phyloP scores from a whole-genome alignment of 2,113 vertebrate genomes.

The Caretta caretta region DNA sequence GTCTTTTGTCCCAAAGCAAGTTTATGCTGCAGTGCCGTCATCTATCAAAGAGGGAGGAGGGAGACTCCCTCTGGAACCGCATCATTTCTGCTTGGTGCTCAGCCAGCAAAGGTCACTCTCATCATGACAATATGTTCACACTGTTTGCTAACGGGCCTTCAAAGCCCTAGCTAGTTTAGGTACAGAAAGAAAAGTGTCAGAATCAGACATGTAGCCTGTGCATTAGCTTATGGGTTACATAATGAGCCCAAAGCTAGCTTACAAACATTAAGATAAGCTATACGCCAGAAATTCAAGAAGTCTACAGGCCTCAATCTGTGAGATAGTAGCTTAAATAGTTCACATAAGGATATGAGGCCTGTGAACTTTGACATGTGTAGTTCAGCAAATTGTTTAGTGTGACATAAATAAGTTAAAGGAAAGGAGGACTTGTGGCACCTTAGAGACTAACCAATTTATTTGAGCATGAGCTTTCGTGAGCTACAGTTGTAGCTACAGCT shows the following conservation, averaged over 20 bases:
- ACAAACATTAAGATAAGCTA: neutral
- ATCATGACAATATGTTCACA: neutral
- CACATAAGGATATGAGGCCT: neutral
- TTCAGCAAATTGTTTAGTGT: no score
- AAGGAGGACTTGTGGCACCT: no score
- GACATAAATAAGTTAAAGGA: no score
- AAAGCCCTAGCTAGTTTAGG: neutral
- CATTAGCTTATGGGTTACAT: neutral
- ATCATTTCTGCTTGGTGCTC: neutral
- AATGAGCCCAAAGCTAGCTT: neutral
- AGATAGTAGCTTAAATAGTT: no score
- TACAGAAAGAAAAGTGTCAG: neutral
- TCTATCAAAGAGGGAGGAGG: neutral
- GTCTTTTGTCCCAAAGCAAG: conserved; percentile 12
- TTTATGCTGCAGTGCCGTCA: neutral
- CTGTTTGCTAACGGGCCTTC: neutral
- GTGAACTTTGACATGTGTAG: neutral
- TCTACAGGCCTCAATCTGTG: no score
- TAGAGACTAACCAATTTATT: no score
- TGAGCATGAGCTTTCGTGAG: no score
- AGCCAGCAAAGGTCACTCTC: conserved; percentile 15
- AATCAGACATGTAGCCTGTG: neutral
- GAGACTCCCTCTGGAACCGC: neutral
- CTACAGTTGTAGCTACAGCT: no score
- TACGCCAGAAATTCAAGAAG: no score